Evolutionary conservation across 2,888 invertebrate genomes (phyloP).

Genomic region (Nephrotoma appendiculata): DNA sequence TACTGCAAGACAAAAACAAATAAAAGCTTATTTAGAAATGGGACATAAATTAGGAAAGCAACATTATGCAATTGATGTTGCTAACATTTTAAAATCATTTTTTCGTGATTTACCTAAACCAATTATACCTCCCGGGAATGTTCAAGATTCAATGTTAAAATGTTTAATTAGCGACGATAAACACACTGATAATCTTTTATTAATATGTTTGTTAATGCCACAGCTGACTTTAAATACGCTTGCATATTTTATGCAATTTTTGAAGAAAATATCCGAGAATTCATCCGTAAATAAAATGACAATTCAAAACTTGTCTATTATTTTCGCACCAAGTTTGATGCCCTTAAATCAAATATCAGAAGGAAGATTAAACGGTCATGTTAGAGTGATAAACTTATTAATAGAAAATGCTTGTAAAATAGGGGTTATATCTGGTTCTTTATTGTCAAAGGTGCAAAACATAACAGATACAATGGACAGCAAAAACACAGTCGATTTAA

Average conservation of each 20-base stretch:
- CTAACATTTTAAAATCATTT: slow-evolving; percentile 73
- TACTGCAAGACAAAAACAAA: slow-evolving; percentile 63
- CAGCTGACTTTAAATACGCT: slow-evolving; percentile 62
- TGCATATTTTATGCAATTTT: slow-evolving; percentile 61
- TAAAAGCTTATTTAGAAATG: slow-evolving; percentile 57
- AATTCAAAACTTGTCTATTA: slow-evolving; percentile 66
- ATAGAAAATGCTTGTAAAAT: slow-evolving; percentile 63
- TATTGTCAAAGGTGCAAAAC: slow-evolving; percentile 35
- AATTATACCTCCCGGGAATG: slow-evolving; percentile 44
- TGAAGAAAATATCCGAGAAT: slow-evolving; percentile 40
- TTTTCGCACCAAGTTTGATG: slow-evolving; percentile 77
- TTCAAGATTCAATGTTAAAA: slow-evolving; percentile 63
- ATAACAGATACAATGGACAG: slow-evolving; percentile 12
- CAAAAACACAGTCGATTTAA: slow-evolving; percentile 19
- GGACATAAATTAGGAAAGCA: slow-evolving; percentile 54
- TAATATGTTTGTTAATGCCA: slow-evolving; percentile 58
- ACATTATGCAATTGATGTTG: slow-evolving; percentile 70
- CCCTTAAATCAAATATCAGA: slow-evolving; percentile 56
- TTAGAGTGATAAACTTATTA: slow-evolving; percentile 56
- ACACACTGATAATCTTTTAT: slow-evolving; percentile 41
- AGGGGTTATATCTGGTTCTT: slow-evolving; percentile 52
- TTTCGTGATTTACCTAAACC: slow-evolving; percentile 76
- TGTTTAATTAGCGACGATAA: slow-evolving; percentile 44
- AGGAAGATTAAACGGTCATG: slow-evolving; percentile 49
- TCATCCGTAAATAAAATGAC: slow-evolving; percentile 71